Conservation (phyloP, 2,113 vertebrate genomes). For the Alosa alosa region DNA sequence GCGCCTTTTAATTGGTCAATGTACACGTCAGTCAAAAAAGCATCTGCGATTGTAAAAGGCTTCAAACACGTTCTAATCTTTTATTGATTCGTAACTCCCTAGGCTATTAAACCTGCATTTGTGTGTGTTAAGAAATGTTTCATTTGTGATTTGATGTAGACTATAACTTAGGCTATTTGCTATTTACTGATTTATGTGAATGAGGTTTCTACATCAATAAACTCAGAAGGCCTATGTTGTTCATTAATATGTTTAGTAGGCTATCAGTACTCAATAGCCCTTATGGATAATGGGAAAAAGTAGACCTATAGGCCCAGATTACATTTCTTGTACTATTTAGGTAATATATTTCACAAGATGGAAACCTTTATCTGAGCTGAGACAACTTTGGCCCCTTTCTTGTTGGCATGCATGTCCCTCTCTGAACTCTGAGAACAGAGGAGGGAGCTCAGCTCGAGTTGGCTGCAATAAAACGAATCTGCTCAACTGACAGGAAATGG, state of each 20-base stretch:
- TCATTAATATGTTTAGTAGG: too few species aligned
- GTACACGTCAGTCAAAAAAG: constrained; percentile 15
- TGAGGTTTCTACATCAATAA: too few species aligned
- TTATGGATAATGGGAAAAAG: too few species aligned
- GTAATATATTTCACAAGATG: neutral
- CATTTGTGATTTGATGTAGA: too few species aligned
- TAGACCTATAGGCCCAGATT: too few species aligned
- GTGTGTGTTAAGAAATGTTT: too few species aligned
- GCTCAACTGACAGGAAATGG: neutral
- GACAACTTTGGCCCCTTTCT: neutral
- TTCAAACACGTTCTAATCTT: neutral
- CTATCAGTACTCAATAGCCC: too few species aligned
- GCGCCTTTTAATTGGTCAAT: constrained; percentile 18
- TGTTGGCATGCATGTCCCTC: neutral
- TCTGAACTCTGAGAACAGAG: neutral
- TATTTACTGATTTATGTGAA: too few species aligned
- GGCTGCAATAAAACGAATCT: neutral
- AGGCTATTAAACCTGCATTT: too few species aligned
- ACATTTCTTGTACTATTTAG: neutral
- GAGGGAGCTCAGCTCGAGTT: neutral
- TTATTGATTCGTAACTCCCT: neutral
- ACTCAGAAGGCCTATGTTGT: too few species aligned
- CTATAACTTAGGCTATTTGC: too few species aligned
- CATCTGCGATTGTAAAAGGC: neutral
- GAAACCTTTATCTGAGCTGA: too few species aligned